Evolutionary conservation across 2,113 vertebrate species (phyloP).

Genomic region (Xiphophorus hellerii): DNA sequence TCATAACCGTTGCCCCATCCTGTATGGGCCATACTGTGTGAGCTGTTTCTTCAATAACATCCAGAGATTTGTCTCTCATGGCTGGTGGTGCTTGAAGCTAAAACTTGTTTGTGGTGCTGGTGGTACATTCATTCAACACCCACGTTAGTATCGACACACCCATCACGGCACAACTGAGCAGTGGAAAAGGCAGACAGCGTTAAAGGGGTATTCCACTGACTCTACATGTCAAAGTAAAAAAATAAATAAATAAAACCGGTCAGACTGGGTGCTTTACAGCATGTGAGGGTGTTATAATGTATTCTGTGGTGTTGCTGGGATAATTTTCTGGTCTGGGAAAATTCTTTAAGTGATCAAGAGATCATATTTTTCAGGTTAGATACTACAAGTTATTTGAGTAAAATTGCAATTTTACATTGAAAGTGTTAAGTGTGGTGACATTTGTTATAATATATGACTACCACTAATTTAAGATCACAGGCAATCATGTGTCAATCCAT

Average conservation of each 20-base stretch:
- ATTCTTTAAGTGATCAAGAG: constrained; percentile 8
- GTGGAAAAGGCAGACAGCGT: constrained; percentile 7
- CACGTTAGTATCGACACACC: constrained; percentile 37
- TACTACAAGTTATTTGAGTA: constrained; percentile 4
- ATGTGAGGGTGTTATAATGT: constrained; percentile 40
- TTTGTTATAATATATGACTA: neutral
- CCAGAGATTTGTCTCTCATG: neutral
- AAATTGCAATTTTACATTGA: constrained; percentile 4
- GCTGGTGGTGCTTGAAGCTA: constrained; percentile 12
- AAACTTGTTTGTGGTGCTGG: constrained; percentile 7
- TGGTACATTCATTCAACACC: constrained; percentile 40
- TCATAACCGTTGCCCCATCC: no score
- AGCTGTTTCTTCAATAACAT: neutral
- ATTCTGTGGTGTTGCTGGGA: constrained; percentile 40
- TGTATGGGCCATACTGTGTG: neutral
- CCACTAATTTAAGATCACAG: neutral
- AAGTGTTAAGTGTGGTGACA: constrained; percentile 1
- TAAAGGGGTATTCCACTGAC: constrained; percentile 49
- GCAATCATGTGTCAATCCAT: no score
- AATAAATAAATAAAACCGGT: constrained; percentile 5
- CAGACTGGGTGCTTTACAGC: constrained; percentile 18
- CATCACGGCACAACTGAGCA: constrained; percentile 7
- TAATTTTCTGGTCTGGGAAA: constrained; percentile 40
- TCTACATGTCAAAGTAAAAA: constrained; percentile 37
- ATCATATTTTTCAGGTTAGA: constrained; percentile 5